Evolutionary conservation across 1,140 invertebrate genomes (phyloP), one percentile per base, ranked within the genome.

Genomic region (Drosophila melanica): DNA sequence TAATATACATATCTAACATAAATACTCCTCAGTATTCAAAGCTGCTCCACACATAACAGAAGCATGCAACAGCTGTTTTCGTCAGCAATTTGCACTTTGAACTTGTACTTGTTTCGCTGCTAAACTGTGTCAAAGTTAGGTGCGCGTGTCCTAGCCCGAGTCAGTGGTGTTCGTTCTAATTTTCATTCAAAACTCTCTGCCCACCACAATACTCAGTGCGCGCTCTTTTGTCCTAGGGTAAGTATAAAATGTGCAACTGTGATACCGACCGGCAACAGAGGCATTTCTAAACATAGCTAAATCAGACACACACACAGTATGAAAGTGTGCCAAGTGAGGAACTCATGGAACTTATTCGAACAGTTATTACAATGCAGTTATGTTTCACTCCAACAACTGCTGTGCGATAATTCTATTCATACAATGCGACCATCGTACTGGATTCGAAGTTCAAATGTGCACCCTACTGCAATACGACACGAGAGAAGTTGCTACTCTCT

Each of bases 11-110:
- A 35, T 11, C 30, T 47, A 48, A 60, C 42, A 55, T 50, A 35
- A 27, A 3, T 44, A 37, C 62, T 72, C 62, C 59, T 27, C 60
- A 6, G 12, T 9, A 10, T 0, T 2, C 18, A 5, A 10, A 41
- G 20, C 8, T 62, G 12, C 30, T 60, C 80, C 79, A 53, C 68
- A 73, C 68, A 59, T 45, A 54, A 54, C 45, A 73, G n/a, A 27
- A 1, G 8, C 5, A 11, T 20, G 58, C 37, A 54, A 67, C 82
- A 86, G 82, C 82, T 86, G 82, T 70, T 79, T 48, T 67, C 37
- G 23, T 48, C 18, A 37, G 11, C 33, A 48, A 67, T 67, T 51
- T 87, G 73, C 67, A 87, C 82, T 87, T 87, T 87, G 84, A 87
- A 87, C 82, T 81, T 76, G 79, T 58, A 30, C 54, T 59, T 53